Base-by-base conservation (phyloP, 2,888 invertebrate species). In the Rhyacophila evoluta region DNA sequence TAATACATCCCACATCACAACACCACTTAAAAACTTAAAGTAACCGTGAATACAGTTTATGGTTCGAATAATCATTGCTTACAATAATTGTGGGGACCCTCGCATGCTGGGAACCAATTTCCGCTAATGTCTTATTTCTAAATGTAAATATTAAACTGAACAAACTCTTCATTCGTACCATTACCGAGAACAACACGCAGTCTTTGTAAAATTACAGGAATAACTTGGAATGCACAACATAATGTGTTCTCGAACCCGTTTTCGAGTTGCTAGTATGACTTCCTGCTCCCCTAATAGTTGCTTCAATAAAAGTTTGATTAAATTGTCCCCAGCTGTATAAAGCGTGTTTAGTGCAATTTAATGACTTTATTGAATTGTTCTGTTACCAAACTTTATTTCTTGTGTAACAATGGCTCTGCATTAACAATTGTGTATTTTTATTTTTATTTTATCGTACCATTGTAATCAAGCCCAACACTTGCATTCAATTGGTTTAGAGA, bases 121-220 rank as follows among this genome's bases (percentile, higher is more conserved):
- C 55, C 55, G 15, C 19, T 55, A 55, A 55, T 55, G 55, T 55
- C 55, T 55, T 55, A 55, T 25, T 55, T 55, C 55, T 55, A 10
- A 55, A 55, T 19, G 55, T 55, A 55, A 55, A 55, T 19, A 55
- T 25, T 55, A 25, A 10, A 55, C 55, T 10, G 19, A 55, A 19
- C 55, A 55, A 55, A 55, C 55, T 55, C 19, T 55, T 19, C 15
- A 55, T 55, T 19, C 10, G 55, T 19, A 19, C 19, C 19, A 6
- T 55, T 19, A 55, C 55, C 25, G 19, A 19, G 19, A 55, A 19
- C 15, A 55, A 55, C 55, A 55, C 55, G 55, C 55, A 55, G 12
- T 8, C 8, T 55, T 55, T 10, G 8, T 25, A 25, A 15, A 19
- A 19, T 55, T 55, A 55, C 55, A 55, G 25, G 19, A 55, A 55